These are phyloP conservation scores for Saccostrea cuccullata DNA, from an alignment of 1,140 invertebrate genomes.

Conservation along the genomic window DNA sequence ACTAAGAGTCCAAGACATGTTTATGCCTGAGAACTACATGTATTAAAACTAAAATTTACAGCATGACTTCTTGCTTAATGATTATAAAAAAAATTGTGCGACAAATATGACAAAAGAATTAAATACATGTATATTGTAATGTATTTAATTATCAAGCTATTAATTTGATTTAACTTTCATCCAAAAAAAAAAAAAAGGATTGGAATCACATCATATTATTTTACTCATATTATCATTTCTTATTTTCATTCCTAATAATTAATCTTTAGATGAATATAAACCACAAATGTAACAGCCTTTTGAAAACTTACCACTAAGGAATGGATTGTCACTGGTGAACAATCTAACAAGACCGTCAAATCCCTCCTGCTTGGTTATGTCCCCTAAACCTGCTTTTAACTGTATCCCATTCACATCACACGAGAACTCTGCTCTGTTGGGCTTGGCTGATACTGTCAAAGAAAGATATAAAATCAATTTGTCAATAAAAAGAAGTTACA, in stretches of 20 bases:
- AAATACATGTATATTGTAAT: too few species aligned
- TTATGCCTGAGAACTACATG: too few species aligned
- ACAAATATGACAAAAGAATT: too few species aligned
- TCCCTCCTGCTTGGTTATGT: constrained; percentile 44
- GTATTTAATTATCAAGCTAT: too few species aligned
- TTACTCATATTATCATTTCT: background rate
- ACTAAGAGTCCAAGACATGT: too few species aligned
- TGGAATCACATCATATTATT: background rate
- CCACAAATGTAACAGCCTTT: background rate
- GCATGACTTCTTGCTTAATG: too few species aligned
- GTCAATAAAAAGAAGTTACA: background rate
- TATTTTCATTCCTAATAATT: too few species aligned
- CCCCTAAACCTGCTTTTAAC: constrained; percentile 39
- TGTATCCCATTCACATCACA: background rate
- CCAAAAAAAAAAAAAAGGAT: background rate
- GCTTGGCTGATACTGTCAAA: background rate
- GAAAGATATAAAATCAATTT: background rate
- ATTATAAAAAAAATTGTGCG: too few species aligned
- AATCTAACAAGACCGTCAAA: constrained; percentile 42
- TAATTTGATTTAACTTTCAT: too few species aligned
- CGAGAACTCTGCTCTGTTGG: background rate
- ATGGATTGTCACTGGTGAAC: constrained; percentile 30
- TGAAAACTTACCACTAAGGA: constrained; percentile 27
- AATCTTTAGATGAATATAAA: background rate
- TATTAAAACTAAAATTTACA: too few species aligned